phyloP scores from a whole-genome alignment of 2,888 invertebrate species.

The Agrilus biguttatus region DNA sequence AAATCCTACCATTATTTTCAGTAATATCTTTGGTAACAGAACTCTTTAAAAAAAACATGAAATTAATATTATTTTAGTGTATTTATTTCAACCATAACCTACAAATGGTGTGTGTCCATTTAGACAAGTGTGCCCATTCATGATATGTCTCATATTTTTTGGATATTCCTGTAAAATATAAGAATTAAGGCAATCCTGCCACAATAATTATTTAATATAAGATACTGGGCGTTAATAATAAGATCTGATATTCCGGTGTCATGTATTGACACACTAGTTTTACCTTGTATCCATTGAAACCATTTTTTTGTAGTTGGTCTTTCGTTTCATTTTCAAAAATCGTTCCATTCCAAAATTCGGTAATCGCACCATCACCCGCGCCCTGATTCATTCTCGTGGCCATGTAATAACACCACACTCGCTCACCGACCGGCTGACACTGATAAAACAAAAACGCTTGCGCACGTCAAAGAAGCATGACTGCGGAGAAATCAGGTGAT shows the following conservation, averaged over 20 bases:
- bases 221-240: neutral
- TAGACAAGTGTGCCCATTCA: slow-evolving; percentile 1
- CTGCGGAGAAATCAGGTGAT: slow-evolving; percentile 2
- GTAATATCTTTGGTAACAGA: no score
- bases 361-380: slow-evolving; percentile 11
- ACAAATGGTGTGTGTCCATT: slow-evolving; percentile 4
- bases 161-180: slow-evolving; percentile 4
- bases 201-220: no score
- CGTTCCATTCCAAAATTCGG: slow-evolving; percentile 12
- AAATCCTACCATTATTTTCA: no score
- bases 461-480: slow-evolving; percentile 4
- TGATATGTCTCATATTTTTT: neutral
- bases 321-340: slow-evolving; percentile 8
- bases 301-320: slow-evolving; percentile 5
- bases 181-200: no score
- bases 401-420: slow-evolving; percentile 8
- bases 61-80: no score
- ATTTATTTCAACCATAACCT: no score
- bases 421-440: no score
- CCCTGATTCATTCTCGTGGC: slow-evolving; percentile 14
- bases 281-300: slow-evolving; percentile 12
- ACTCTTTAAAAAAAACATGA: no score
- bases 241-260: neutral
- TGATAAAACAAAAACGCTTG: slow-evolving; percentile 8
- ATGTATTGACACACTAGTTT: slow-evolving; percentile 3